These are phyloP conservation scores for Dione vanillae DNA, from an alignment of 2,888 invertebrate genomes.

Conservation along the genomic window DNA sequence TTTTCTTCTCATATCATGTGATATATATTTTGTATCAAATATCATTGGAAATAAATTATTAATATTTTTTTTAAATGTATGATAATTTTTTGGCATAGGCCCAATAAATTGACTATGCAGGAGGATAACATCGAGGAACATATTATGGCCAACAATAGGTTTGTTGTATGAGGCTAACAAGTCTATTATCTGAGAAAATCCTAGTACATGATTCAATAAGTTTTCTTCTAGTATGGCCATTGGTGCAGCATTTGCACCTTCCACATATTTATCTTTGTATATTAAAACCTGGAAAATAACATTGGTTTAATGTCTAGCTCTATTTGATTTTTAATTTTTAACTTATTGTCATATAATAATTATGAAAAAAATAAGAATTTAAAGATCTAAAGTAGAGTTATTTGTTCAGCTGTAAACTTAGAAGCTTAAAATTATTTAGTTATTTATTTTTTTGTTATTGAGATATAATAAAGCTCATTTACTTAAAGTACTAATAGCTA, in stretches of 20 bases:
- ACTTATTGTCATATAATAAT: too few species aligned
- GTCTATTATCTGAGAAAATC: constrained; percentile 88
- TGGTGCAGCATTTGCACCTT: constrained; percentile 66
- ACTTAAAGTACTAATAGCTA: too few species aligned
- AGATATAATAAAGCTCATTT: too few species aligned
- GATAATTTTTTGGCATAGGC: constrained; percentile 87
- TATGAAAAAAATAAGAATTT: too few species aligned
- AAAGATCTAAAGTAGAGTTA: too few species aligned
- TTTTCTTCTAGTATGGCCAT: constrained; percentile 76
- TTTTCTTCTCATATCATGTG: constrained; percentile 79
- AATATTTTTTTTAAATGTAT: constrained; percentile 86
- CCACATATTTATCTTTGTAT: constrained; percentile 71
- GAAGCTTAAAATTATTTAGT: too few species aligned
- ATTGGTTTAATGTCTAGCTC: background rate
- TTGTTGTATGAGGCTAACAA: constrained; percentile 85
- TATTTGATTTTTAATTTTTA: background rate
- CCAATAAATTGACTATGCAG: constrained; percentile 89
- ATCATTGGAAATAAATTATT: constrained; percentile 86
- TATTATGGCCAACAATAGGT: constrained; percentile 91
- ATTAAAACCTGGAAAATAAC: constrained; percentile 66
- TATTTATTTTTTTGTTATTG: too few species aligned
- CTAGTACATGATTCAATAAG: constrained; percentile 80
- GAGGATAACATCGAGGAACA: constrained; percentile 87
- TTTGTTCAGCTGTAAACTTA: too few species aligned
- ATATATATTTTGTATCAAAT: constrained; percentile 90